A percentile compares a stretch with the other conserved stretches of the same genome.
Conservation (phyloP, 2,888 invertebrate species). For the Cheilosia urbana region DNA sequence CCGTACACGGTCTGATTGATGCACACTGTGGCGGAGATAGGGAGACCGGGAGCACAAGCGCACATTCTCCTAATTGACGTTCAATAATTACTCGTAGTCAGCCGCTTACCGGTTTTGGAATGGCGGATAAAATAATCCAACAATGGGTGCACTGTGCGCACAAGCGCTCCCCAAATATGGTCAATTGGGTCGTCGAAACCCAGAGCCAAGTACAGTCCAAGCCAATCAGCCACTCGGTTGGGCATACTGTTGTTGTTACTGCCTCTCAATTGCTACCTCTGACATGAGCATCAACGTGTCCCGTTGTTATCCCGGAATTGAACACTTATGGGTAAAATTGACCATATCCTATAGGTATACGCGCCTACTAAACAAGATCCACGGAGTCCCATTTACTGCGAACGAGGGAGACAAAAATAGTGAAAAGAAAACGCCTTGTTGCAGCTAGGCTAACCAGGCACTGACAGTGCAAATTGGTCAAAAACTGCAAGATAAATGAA, state of each 20-base stretch:
- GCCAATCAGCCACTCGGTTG: conserved; percentile 57
- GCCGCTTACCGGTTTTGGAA: conserved; percentile 26
- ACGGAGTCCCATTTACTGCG: neutral
- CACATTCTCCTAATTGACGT: conserved; percentile 73
- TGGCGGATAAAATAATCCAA: conserved; percentile 54
- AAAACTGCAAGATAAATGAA: conserved; percentile 51
- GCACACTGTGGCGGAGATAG: neutral
- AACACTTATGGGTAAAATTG: conserved; percentile 57
- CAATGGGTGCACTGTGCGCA: conserved; percentile 57
- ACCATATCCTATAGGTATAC: conserved; percentile 47
- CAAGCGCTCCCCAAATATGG: conserved; percentile 64
- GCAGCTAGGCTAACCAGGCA: conserved; percentile 54
- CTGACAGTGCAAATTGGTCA: conserved; percentile 52
- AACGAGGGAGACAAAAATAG: conserved; percentile 1
- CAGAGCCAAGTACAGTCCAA: conserved; percentile 42
- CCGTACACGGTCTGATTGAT: conserved; percentile 32
- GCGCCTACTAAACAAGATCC: conserved; percentile 3
- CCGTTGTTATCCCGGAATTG: conserved; percentile 70
- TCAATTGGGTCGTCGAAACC: conserved; percentile 59
- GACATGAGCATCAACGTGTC: conserved; percentile 57
- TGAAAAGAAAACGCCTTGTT: conserved; percentile 37
- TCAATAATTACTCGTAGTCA: conserved; percentile 63
- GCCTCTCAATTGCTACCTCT: conserved; percentile 43
- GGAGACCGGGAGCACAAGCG: neutral
- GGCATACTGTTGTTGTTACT: conserved; percentile 42